Evolutionary conservation across 2,888 invertebrate species (phyloP).

Genomic region (Amiota communis): DNA sequence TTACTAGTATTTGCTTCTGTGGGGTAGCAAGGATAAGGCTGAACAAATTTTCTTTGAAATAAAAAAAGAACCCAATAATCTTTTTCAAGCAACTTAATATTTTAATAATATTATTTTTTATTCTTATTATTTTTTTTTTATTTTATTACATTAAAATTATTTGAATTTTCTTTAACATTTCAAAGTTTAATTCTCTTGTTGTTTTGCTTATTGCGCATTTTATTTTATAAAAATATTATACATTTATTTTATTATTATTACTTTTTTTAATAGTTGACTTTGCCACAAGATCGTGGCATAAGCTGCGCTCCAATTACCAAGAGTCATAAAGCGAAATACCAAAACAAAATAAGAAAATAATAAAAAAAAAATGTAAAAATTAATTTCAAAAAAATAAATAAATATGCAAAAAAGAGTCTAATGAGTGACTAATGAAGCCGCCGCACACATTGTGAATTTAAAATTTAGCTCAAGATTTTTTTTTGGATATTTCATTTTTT

Average conservation of each 20-base stretch:
- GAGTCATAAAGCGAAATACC: not conserved
- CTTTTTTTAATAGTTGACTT: not conserved
- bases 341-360: not conserved
- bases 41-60: too few relatives aligned
- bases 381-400: not conserved
- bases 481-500: not conserved
- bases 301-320: conserved; percentile 3
- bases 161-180: not conserved
- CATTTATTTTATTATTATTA: not conserved
- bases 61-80: too few relatives aligned
- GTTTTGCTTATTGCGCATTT: not conserved
- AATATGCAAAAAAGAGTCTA: not conserved
- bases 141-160: not conserved
- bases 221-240: not conserved
- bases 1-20: too few relatives aligned
- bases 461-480: not conserved
- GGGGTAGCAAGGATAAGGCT: too few relatives aligned
- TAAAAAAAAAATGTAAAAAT: not conserved
- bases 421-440: not conserved
- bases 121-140: not conserved
- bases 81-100: not conserved
- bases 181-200: not conserved
- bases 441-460: not conserved
- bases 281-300: not conserved
- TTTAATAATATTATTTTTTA: not conserved